Evolutionary conservation across 2,113 vertebrate species (phyloP), one percentile per base, ranked within the genome.

Genomic region (Haemorhous mexicanus): DNA sequence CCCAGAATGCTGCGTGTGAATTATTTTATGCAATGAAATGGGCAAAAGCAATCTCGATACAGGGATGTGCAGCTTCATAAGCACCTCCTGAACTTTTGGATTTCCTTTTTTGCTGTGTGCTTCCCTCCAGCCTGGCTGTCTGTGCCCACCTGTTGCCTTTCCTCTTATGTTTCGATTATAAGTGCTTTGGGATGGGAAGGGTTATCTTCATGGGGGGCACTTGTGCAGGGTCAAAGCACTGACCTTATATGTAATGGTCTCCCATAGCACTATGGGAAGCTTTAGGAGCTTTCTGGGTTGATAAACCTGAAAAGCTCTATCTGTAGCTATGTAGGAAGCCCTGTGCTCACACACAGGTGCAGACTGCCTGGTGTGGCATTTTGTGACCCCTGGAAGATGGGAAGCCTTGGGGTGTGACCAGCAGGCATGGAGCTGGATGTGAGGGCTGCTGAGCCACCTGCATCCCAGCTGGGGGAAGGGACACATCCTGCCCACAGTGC

Each of bases 61-160:
- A 74, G 16, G 26, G 76, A 44, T 6, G 13, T 67, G 27, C 37
- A 75, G 32, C 69, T 79, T 61, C 88, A 37, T 24, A 82, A 50
- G 44, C 24, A 20, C 14, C 10, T 20, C 69, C 15, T 55, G 32
- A 44, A 55, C 47, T 81, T 84, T 35, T 89, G 21, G 5, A 41
- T 84, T 87, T 94, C 83, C 53, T 79, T 93, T 94, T 90, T 87
- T 49, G 35, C 75, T 0, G 0, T n/a, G 41, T 2, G 9, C 37
- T 81, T 84, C 37, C 33, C 64, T 82, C 66, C 89, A 95, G 93
- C 64, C 84, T 96, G 62, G 32, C 61, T 81, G 94, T 58, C 95
- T 94, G 80, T 61, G 66, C 87, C 75, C 90, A 94, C 85, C 94
- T 96, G 93, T 91, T 77, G 61, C 52, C 33, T 69, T 33, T 61